Evolutionary conservation across 1,140 invertebrate genomes (phyloP), one percentile per base, ranked within the genome.

Genomic region (Psix sp.): DNA sequence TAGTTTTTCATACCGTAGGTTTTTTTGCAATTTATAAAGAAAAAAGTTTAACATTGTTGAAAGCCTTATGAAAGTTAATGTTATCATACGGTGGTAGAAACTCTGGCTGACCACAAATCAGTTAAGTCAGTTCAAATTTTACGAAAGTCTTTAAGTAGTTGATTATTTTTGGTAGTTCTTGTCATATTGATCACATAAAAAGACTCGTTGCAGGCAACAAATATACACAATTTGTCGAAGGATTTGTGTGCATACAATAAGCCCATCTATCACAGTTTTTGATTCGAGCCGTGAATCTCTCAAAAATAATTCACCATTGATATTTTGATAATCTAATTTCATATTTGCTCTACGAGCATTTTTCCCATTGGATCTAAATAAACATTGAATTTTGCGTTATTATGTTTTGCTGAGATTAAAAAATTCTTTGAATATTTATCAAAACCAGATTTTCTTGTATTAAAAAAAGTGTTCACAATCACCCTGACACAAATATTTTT

Each of bases 151-250:
- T n/a, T n/a, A n/a, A n/a, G n/a, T n/a, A n/a, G n/a, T n/a, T n/a
- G n/a, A n/a, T n/a, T n/a, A n/a, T n/a, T n/a, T n/a, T n/a, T n/a
- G n/a, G n/a, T n/a, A n/a, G n/a, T n/a, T n/a, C n/a, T n/a, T n/a
- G n/a, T 20, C 5, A 68, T 31, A 15, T 17, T 13, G 11, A 13
- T 26, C 10, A 20, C 7, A 16, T 56, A 17, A 29, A 71, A 49
- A 31, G 29, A 6, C 4, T 26, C 54, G 26, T 76, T 72, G 21
- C 72, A 62, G 15, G 57, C 60, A 48, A 76, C 29, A 7, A 76
- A 11, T 29, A 76, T 14, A 6, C 49, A 72, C 4, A 43, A 39
- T 48, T 67, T 51, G 13, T 24, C n/a, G 5, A 51, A 42, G 36
- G 39, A 26, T 72, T 11, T 62, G 10, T n/a, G 52, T 38, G 7